Conservation (phyloP, 2,113 vertebrate species). For the Gambusia affinis region DNA sequence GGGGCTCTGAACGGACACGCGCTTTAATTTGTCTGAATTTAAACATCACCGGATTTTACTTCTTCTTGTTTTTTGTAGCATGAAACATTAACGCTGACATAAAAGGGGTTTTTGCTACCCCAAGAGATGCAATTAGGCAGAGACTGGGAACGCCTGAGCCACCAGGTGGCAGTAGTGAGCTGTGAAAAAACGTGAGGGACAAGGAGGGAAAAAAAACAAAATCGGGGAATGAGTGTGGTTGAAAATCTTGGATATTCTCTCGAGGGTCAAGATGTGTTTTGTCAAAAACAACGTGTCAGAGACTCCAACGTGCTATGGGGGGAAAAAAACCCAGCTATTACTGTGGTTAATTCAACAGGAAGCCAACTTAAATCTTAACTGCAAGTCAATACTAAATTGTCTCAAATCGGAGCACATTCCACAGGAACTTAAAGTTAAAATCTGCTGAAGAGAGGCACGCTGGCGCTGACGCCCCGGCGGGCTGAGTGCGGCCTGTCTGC, state of each 20-base stretch:
- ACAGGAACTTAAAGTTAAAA: not conserved
- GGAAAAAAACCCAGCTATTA: not conserved
- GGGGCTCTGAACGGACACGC: constrained; percentile 42
- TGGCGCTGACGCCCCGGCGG: constrained; percentile 15
- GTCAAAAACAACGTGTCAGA: constrained; percentile 47
- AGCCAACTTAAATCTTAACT: not conserved
- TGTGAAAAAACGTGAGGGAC: constrained; percentile 10
- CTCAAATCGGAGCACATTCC: not conserved
- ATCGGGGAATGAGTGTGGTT: constrained; percentile 33
- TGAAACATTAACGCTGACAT: constrained; percentile 73
- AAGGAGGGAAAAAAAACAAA: not conserved
- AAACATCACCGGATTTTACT: constrained; percentile 63
- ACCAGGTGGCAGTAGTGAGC: constrained; percentile 74
- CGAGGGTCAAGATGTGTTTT: constrained; percentile 37
- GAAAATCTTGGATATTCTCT: constrained; percentile 58
- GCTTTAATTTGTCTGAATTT: constrained; percentile 65
- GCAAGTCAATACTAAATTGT: not conserved
- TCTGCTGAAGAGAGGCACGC: constrained; percentile 25
- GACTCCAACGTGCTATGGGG: constrained; percentile 8
- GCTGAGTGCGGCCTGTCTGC: constrained; percentile 31
- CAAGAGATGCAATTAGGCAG: constrained; percentile 71
- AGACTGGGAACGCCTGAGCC: constrained; percentile 22
- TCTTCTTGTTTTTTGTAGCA: constrained; percentile 54
- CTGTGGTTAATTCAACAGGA: not conserved
- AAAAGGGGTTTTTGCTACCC: constrained; percentile 57